Percentiles rank a stretch among this genome's conserved stretches.
phyloP scores from a whole-genome alignment of 2,113 vertebrate species.

The Gymnocephalus cernua region DNA sequence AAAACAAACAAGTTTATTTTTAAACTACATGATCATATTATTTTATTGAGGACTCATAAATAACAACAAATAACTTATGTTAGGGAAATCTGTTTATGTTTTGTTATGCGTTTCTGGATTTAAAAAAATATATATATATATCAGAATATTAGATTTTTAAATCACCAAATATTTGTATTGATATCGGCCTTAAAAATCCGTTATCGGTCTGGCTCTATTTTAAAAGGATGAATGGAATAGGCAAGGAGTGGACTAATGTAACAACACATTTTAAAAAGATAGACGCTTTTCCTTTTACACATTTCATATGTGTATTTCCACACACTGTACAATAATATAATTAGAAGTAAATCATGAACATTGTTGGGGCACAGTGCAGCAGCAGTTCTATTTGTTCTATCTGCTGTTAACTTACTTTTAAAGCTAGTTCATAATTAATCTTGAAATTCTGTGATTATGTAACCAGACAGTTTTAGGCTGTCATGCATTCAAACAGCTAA shows the following conservation, averaged over 20 bases:
- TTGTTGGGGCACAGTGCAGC: background rate
- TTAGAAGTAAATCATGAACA: background rate
- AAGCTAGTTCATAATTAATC: constrained; percentile 40
- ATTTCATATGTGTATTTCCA: background rate
- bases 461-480: constrained; percentile 46
- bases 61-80: too few relatives aligned
- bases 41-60: too few relatives aligned
- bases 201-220: too few relatives aligned
- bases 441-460: constrained; percentile 39
- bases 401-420: constrained; percentile 7
- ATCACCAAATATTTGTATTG: too few relatives aligned
- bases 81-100: too few relatives aligned
- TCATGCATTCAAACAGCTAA: constrained; percentile 42
- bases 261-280: background rate
- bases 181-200: too few relatives aligned
- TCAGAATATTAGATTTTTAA: too few relatives aligned
- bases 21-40: too few relatives aligned
- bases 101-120: too few relatives aligned
- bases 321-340: background rate
- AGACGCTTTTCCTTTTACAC: background rate
- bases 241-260: background rate
- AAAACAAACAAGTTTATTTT: too few relatives aligned
- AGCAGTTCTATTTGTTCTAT: background rate
- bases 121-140: too few relatives aligned
- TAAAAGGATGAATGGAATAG: background rate